Base-by-base conservation (phyloP, 2,797 vertebrate genomes). In the Crax fasciolata region DNA sequence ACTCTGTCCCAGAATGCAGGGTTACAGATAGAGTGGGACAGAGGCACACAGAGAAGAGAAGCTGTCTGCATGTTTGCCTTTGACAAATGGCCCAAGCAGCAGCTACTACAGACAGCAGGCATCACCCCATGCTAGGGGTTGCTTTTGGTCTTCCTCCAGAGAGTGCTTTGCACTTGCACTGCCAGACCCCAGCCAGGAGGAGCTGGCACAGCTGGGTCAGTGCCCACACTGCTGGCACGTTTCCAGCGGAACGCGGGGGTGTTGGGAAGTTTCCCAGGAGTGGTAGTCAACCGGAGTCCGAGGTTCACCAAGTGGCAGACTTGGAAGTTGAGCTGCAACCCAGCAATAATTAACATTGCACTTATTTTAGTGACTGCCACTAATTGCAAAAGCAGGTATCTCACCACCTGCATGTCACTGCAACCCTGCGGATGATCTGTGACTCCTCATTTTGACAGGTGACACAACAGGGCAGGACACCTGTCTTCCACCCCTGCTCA, bases 171-270 rank as follows among this genome's bases (percentile, higher is more conserved):
- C 21, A 9, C 9, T 13, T 1, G 0, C 6, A 2, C 27, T 43
- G 27, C 23, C 55, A 38, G 41, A 28, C 4, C 13, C 43, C 32
- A 20, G 62, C 3, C 9, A 19, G 55, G 27, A 54, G 44, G 28
- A 89, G 15, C 3, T 9, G 51, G 49, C 19, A 4, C 5, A 16
- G 38, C 49, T 8, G 15, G 61, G 71, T 7, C 15, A 6, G 28
- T 25, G 48, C 27, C 52, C 18, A 6, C 4, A 2, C 49, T 62
- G 77, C 62, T 66, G 2, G 0, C 32, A 30, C 5, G 0, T 27
- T 44, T 24, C n/a, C 75, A 21, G 6, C 0, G 0, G 43, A 71
- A 10, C 2, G 2, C 4, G 0, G 3, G 20, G 35, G 43, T 55
- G 76, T 27, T 15, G n/a, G 54, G 71, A 24, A 39, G 35, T 15